These are phyloP conservation scores for Trissoscelio sp. DNA, from an alignment of 2,888 invertebrate genomes.

Conservation along the genomic window DNA sequence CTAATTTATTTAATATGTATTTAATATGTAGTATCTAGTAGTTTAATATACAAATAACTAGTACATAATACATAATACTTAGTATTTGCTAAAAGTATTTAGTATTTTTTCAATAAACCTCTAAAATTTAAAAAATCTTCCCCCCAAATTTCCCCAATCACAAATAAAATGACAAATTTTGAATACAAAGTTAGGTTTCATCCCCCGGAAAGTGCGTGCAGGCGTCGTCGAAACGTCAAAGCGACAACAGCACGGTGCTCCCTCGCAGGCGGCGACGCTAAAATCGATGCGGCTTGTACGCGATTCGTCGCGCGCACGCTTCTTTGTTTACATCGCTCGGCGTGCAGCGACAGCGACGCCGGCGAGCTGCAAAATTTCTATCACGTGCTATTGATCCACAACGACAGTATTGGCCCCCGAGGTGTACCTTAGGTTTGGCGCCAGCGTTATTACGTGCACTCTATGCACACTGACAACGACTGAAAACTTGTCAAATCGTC, in stretches of 20 bases:
- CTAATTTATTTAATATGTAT: no score
- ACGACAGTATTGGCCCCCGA: constrained; percentile 65
- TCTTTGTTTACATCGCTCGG: constrained; percentile 82
- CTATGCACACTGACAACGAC: constrained; percentile 42
- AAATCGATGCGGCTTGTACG: constrained; percentile 74
- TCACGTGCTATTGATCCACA: constrained; percentile 75
- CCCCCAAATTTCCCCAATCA: no score
- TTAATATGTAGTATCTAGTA: no score
- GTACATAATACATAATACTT: no score
- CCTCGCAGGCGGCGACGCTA: constrained; percentile 66
- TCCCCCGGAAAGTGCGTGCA: constrained; percentile 29
- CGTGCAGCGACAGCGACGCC: constrained; percentile 71
- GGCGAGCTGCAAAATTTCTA: constrained; percentile 71
- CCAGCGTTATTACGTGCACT: constrained; percentile 57
- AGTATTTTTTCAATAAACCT: no score
- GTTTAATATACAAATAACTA: no score
- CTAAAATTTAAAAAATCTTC: no score
- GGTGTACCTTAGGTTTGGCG: constrained; percentile 66
- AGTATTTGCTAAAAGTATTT: no score
- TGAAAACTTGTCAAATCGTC: constrained; percentile 53
- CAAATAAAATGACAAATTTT: no score
- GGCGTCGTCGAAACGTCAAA: constrained; percentile 56
- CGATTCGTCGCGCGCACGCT: constrained; percentile 79
- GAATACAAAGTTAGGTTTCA: background rate
- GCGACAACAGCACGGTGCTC: constrained; percentile 49